A percentile compares a stretch with the other conserved stretches of the same genome.
Conservation (phyloP, 2,797 vertebrate genomes). For the Hylomyscus alleni region DNA sequence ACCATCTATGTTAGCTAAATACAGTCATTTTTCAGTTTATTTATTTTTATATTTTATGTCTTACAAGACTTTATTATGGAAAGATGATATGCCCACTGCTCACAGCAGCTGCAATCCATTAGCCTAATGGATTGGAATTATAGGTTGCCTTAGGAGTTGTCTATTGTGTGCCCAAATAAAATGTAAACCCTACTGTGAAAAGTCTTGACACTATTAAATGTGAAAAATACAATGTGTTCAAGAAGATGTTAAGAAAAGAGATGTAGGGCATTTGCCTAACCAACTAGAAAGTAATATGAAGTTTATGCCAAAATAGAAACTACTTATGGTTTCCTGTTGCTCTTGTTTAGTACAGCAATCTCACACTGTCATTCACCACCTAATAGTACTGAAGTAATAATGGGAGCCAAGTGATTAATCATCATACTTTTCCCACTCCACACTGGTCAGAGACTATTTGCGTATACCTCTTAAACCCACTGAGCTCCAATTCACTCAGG, state of each 20-base stretch:
- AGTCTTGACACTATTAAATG: conserved; percentile 86
- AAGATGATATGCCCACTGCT: conserved; percentile 88
- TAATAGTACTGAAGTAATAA: neutral
- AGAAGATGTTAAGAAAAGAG: conserved; percentile 71
- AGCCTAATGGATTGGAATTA: conserved; percentile 90
- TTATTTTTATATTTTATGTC: conserved; percentile 84
- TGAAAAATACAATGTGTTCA: conserved; percentile 85
- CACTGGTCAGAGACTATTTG: neutral
- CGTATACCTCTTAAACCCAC: neutral
- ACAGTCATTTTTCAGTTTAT: conserved; percentile 82
- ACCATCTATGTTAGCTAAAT: conserved; percentile 62
- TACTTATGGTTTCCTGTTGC: conserved; percentile 48
- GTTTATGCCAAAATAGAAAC: conserved; percentile 59
- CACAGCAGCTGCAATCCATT: conserved; percentile 90
- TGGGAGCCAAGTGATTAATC: neutral
- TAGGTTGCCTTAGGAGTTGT: conserved; percentile 87
- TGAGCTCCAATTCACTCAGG: neutral
- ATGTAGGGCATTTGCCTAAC: conserved; percentile 68
- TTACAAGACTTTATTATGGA: conserved; percentile 84
- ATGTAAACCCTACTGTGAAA: conserved; percentile 88
- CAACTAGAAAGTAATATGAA: conserved; percentile 61
- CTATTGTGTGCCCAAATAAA: conserved; percentile 87
- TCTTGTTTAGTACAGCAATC: neutral
- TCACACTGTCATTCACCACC: neutral
- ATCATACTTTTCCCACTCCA: neutral